Evolutionary conservation across 2,797 vertebrate species (phyloP), one percentile per base, ranked within the genome.

Genomic region (Sarcophilus harrisii): DNA sequence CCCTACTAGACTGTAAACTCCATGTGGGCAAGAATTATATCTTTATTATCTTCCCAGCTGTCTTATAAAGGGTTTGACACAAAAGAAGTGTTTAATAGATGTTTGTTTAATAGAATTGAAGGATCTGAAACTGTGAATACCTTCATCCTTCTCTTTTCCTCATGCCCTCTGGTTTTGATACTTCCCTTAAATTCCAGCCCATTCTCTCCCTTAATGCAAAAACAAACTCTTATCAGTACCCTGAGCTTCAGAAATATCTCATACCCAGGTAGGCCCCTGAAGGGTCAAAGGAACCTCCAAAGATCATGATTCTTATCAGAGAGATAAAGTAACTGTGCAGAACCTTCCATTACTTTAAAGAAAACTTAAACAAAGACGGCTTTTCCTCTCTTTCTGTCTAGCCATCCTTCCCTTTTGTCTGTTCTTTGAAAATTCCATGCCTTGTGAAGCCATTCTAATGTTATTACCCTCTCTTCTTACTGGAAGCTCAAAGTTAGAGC

Each of bases 241-340:
- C 91, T 8, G 45, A 16, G 58, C 38, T 92, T 38, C 14, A 14
- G 49, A 60, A 49, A 16, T 16, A 14, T 49, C 57, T 27, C 91
- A 59, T 21, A 49, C 12, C 9, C 91, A 92, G 38, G 29, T 45
- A 52, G 58, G 27, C 38, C 45, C 49, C 58, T 4, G 12, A 28
- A 58, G 58, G 91, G 58, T 57, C 91, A n/a, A 49, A 45, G 58
- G 38, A 58, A 38, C 57, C 91, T 52, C 49, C 12, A 16, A 58
- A 92, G 91, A 60, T 92, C 29, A 10, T 24, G 91, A 59, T 92
- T 60, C 91, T 92, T 49, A 92, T 92, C 58, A 52, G 58, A 60
- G n/a, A 92, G 58, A 92, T 91, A 49, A 60, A 60, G 27, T 92
- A 49, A 92, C 91, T 60, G 90, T 38, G n/a, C 13, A 59, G 58